Conservation (phyloP, 2,888 invertebrate genomes). For the Dryobotodes eremita region DNA sequence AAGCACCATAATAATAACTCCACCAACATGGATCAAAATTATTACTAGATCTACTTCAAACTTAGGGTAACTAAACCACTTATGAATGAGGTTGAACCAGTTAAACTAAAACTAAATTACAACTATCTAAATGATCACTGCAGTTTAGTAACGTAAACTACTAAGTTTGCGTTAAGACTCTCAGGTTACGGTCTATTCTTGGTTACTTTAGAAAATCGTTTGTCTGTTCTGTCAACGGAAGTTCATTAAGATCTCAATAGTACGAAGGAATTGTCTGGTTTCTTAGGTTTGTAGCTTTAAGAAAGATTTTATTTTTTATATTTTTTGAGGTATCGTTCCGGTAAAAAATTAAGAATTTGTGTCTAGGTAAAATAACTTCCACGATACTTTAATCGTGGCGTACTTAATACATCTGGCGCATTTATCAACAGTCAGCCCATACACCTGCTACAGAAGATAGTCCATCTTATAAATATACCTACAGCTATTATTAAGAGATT, state of each 20-base stretch:
- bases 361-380: too few relatives aligned
- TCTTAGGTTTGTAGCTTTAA: not conserved
- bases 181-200: conserved; percentile 20
- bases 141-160: conserved; percentile 13
- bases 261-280: conserved; percentile 32
- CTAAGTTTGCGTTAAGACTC: conserved; percentile 35
- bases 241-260: conserved; percentile 52
- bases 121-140: conserved; percentile 10
- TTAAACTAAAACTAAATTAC: conserved; percentile 31
- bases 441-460: too few relatives aligned
- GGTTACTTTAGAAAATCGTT: conserved; percentile 31
- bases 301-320: not conserved
- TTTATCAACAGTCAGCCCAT: too few relatives aligned
- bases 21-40: conserved; percentile 24
- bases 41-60: conserved; percentile 1
- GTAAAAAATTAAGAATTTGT: too few relatives aligned
- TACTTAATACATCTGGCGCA: too few relatives aligned
- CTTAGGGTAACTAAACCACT: conserved; percentile 44
- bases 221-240: conserved; percentile 27
- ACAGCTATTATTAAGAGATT: too few relatives aligned
- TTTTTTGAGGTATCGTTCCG: too few relatives aligned
- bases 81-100: conserved; percentile 14
- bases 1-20: not conserved
- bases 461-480: not conserved
- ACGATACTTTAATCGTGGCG: too few relatives aligned